Evolutionary conservation across 2,888 invertebrate genomes (phyloP).

Genomic region (Rhingia campestris): DNA sequence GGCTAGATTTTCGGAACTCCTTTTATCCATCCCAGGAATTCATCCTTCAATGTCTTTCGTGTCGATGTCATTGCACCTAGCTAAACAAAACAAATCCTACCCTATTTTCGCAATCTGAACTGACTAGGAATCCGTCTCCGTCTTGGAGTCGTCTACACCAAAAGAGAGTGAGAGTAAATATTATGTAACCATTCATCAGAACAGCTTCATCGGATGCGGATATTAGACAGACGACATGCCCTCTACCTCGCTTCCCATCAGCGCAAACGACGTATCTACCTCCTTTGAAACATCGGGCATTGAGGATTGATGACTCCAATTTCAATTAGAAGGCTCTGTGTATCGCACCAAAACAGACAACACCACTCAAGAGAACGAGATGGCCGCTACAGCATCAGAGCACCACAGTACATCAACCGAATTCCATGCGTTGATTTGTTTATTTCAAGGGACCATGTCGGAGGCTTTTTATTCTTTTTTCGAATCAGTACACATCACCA

Average conservation of each 20-base stretch:
- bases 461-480: slow-evolving; percentile 18
- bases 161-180: slow-evolving; percentile 45
- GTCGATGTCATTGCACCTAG: not conserved
- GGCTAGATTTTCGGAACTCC: too few relatives aligned
- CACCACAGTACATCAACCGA: slow-evolving; percentile 22
- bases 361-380: slow-evolving; percentile 9
- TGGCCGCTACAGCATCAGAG: not conserved
- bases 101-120: not conserved
- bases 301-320: slow-evolving; percentile 61
- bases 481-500: not conserved
- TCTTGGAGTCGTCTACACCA: not conserved
- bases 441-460: slow-evolving; percentile 38
- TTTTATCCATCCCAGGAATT: too few relatives aligned
- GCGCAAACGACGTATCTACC: slow-evolving; percentile 1
- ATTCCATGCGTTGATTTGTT: slow-evolving; percentile 66
- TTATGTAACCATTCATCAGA: slow-evolving; percentile 68
- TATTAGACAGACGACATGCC: slow-evolving; percentile 42
- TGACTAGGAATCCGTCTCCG: slow-evolving; percentile 8
- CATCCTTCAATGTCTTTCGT: too few relatives aligned
- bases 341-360: slow-evolving; percentile 20
- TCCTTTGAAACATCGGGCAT: slow-evolving; percentile 43
- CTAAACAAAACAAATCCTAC: slow-evolving; percentile 4
- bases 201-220: slow-evolving; percentile 60
- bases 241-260: slow-evolving; percentile 12
- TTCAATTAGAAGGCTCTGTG: slow-evolving; percentile 49